Evolutionary conservation across 2,113 vertebrate species (phyloP).

Genomic region (Corythornis cristatus): DNA sequence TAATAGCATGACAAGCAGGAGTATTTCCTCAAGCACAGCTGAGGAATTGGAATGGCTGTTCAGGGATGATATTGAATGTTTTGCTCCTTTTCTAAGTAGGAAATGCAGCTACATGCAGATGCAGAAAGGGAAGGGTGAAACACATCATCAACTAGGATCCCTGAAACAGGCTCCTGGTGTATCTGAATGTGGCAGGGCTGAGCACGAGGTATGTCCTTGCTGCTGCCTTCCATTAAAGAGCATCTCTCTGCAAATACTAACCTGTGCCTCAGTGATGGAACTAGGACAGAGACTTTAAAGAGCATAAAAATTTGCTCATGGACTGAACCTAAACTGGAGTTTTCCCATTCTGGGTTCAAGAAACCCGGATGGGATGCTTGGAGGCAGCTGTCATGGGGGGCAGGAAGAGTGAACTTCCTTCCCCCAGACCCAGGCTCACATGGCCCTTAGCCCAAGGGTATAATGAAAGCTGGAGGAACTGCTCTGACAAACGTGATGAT

Average conservation of each 20-base stretch:
- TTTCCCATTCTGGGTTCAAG: constrained; percentile 7
- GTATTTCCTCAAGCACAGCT: not conserved
- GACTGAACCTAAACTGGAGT: not conserved
- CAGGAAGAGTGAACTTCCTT: constrained; percentile 67
- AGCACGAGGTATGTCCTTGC: not conserved
- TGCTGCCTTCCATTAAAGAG: not conserved
- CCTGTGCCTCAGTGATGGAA: not conserved
- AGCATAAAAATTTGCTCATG: not conserved
- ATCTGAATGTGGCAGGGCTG: not conserved
- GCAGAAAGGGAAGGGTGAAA: not conserved
- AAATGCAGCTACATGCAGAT: not conserved
- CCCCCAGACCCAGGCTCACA: not conserved
- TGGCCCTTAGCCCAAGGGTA: constrained; percentile 46
- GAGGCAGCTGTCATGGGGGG: constrained; percentile 23
- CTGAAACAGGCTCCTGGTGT: not conserved
- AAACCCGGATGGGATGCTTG: constrained; percentile 35
- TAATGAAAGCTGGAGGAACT: constrained; percentile 25
- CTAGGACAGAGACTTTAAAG: not conserved
- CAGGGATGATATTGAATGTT: not conserved
- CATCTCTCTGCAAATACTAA: not conserved
- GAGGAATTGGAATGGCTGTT: not conserved
- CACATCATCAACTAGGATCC: not conserved
- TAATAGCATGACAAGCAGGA: not conserved
- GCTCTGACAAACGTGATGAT: constrained; percentile 21
- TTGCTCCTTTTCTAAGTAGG: not conserved